Evolutionary conservation across 2,113 vertebrate genomes (phyloP).

Genomic region (Geococcyx californianus): DNA sequence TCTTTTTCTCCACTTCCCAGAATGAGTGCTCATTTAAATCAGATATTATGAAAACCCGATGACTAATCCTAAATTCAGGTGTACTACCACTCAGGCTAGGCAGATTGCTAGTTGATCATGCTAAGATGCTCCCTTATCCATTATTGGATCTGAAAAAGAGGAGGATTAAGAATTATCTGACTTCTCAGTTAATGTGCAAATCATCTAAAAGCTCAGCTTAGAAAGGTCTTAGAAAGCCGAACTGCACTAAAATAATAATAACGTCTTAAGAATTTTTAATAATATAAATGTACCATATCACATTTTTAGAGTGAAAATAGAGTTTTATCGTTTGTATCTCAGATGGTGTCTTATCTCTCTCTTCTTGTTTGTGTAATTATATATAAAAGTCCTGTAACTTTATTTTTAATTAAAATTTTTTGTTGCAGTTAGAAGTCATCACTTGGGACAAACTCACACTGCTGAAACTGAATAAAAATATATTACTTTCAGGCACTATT

Average conservation of each 20-base stretch:
- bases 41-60: slow-evolving; percentile 62
- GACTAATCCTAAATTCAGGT: slow-evolving; percentile 84
- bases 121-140: slow-evolving; percentile 88
- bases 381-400: not conserved
- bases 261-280: slow-evolving; percentile 61
- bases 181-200: slow-evolving; percentile 93
- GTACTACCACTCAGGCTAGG: slow-evolving; percentile 85
- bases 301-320: slow-evolving; percentile 41
- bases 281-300: slow-evolving; percentile 14
- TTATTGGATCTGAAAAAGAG: slow-evolving; percentile 93
- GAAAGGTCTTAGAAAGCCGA: slow-evolving; percentile 69
- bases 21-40: slow-evolving; percentile 68
- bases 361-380: slow-evolving; percentile 13
- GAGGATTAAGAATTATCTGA: slow-evolving; percentile 96
- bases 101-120: slow-evolving; percentile 92
- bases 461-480: slow-evolving; percentile 55
- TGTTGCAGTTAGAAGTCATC: slow-evolving; percentile 55
- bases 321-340: not conserved
- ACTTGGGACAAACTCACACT: slow-evolving; percentile 55
- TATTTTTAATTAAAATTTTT: not conserved
- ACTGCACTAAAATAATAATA: slow-evolving; percentile 72
- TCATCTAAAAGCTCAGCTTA: slow-evolving; percentile 83
- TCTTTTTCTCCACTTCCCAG: slow-evolving; percentile 32
- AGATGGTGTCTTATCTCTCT: not conserved
- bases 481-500: slow-evolving; percentile 31